These are phyloP conservation scores for Macrostomum lignano DNA, from an alignment of 1,140 invertebrate genomes.

Conservation along the genomic window DNA sequence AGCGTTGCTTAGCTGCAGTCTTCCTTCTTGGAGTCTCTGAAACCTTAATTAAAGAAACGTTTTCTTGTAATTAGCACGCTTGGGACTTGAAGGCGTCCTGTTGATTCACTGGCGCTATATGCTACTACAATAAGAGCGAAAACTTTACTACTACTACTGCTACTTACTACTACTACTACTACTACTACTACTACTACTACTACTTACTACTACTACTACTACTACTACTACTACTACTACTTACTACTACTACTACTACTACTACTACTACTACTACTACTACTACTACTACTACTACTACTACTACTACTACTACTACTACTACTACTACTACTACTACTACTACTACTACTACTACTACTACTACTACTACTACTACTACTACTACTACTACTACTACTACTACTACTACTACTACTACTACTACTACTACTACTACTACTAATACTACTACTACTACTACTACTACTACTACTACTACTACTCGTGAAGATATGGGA, in stretches of 20 bases:
- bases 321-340: constrained; percentile 7
- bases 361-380: constrained; percentile 7
- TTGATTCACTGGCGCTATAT: too few species aligned
- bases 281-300: constrained; percentile 7
- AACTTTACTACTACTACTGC: too few species aligned
- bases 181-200: constrained; percentile 7
- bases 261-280: constrained; percentile 8
- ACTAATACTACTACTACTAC: constrained; percentile 8
- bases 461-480: constrained; percentile 8
- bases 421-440: constrained; percentile 8
- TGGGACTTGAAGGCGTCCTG: too few species aligned
- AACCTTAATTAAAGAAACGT: too few species aligned
- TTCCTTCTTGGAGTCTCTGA: too few species aligned
- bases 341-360: constrained; percentile 8
- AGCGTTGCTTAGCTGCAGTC: too few species aligned
- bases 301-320: constrained; percentile 8
- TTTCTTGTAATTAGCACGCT: too few species aligned
- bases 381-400: constrained; percentile 8
- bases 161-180: constrained; percentile 7
- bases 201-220: constrained; percentile 7
- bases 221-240: constrained; percentile 7
- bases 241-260: constrained; percentile 7
- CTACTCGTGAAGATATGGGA: too few species aligned
- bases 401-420: constrained; percentile 8
- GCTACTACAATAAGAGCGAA: too few species aligned